Evolutionary conservation across 2,888 invertebrate genomes (phyloP), one percentile per base, ranked within the genome.

Genomic region (Boloria euphrosyne): DNA sequence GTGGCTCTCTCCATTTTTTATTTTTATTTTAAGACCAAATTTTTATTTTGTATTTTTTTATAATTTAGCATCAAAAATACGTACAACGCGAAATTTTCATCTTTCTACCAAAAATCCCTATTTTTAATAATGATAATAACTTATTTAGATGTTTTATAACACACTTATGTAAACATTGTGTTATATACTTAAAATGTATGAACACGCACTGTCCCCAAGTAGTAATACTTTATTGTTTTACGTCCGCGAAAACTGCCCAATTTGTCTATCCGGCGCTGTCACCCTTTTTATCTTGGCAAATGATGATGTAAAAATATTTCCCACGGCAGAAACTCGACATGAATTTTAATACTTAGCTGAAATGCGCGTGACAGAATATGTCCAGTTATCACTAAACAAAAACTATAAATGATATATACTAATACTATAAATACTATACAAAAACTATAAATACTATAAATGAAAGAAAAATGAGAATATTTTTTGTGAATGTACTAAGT

Each of bases 181-280:
- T 49, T 59, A 59, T 49, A 31, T 31, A 49, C 16, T 38, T 3
- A 47, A 16, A 27, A 59, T 59, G 59, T 59, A 59, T 17, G 58
- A 58, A 58, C 58, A 47, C 50, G 22, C n/a, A 43, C 18, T 63
- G 47, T 27, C 59, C 51, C 58, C 31, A 62, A 58, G 62, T 46
- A 52, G 57, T 44, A 52, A 62, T 58, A 77, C 79, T 78, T 81
- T 80, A 84, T 84, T 85, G 83, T 85, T 82, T 84, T 79, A 80
- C 78, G 83, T 81, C 78, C 73, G 74, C 76, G 78, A 74, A 79
- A 83, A 78, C 76, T 73, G 78, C 71, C 78, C 85, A 84, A 87
- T 86, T 87, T 86, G 82, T 82, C 81, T 77, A 75, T 76, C 75
- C 79, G 78, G 73, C 74, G 71, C 77, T 80, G 81, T 82, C 82